Base-by-base conservation (phyloP, 2,888 invertebrate species). In the Aphodius granarius region DNA sequence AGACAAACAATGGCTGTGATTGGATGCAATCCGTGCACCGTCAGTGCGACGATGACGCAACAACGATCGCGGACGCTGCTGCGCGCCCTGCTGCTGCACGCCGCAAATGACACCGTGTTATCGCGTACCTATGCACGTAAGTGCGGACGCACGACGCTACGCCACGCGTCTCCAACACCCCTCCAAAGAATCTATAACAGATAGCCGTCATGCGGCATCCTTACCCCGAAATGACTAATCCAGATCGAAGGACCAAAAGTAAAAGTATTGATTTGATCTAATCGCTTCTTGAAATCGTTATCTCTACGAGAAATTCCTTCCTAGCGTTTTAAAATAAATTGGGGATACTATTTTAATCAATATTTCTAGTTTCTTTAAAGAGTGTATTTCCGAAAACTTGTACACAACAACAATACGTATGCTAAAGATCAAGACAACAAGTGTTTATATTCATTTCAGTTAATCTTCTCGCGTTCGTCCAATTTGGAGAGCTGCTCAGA, bases 401-500 rank as follows among this genome's bases (percentile, higher is more conserved):
- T 43, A 2, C 4, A 43, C 43, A 43, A 43, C 13, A 43, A 43
- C 43, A 43, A 3, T 43, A 43, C 4, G 13, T 13, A 43, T 43
- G 13, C 43, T 9, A 43, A 6, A 3, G 43, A 43, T 6, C 13
- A 13, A 43, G 43, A 43, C 43, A 43, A 43, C 13, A 43, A 43
- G 13, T 43, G 13, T 43, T 43, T 43, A 62, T 65, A 65, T 65
- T 16, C 19, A 65, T 20, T 19, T 68, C 22, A 5, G 13, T 68
- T 68, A 73, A 78, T 75, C 76, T 82, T 86, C 74, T 95, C 95
- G 78, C 88, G 88, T 1, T 91, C 89, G 72, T 91, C 91, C 73
- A 95, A 86, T 78, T 93, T 91, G 0, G 92, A 93, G 77, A 96
- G 86, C 78, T 91, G 90, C 81, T 94, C 93, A 23, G 95, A 95